phyloP scores from a whole-genome alignment of 2,113 vertebrate species.

The Plotosus lineatus region DNA sequence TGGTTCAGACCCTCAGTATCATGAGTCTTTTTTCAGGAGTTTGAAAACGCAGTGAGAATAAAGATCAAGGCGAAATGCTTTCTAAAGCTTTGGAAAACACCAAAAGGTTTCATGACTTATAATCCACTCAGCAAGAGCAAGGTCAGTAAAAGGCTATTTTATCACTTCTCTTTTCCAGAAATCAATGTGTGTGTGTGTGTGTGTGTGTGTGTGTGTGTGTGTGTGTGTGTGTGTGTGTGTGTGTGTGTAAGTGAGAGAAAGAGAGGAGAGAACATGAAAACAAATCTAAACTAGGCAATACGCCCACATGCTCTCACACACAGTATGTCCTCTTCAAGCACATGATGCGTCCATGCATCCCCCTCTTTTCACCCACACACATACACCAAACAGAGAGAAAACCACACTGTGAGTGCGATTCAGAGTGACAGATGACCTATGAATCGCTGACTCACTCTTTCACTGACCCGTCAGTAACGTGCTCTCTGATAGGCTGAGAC shows the following conservation, averaged over 20 bases:
- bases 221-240: slow-evolving; percentile 39
- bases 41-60: background rate
- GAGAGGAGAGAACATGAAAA: slow-evolving; percentile 36
- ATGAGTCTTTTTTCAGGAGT: background rate
- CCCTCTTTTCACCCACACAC: slow-evolving; percentile 42
- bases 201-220: slow-evolving; percentile 39
- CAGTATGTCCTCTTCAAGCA: slow-evolving; percentile 47
- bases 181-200: slow-evolving; percentile 40
- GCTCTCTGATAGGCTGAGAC: slow-evolving; percentile 68
- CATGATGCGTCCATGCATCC: slow-evolving; percentile 40
- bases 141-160: slow-evolving; percentile 41
- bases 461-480: slow-evolving; percentile 59
- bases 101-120: slow-evolving; percentile 13
- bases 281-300: slow-evolving; percentile 46
- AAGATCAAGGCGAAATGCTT: background rate
- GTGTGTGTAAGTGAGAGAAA: slow-evolving; percentile 35
- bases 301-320: slow-evolving; percentile 44
- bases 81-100: background rate
- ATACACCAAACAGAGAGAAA: slow-evolving; percentile 50
- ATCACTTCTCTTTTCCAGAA: slow-evolving; percentile 49
- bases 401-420: slow-evolving; percentile 68
- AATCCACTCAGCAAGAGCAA: slow-evolving; percentile 31
- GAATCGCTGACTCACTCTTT: slow-evolving; percentile 73
- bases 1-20: background rate
- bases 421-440: slow-evolving; percentile 77